Conservation (phyloP, 2,113 vertebrate genomes). For the Oncorhynchus kisutch region DNA sequence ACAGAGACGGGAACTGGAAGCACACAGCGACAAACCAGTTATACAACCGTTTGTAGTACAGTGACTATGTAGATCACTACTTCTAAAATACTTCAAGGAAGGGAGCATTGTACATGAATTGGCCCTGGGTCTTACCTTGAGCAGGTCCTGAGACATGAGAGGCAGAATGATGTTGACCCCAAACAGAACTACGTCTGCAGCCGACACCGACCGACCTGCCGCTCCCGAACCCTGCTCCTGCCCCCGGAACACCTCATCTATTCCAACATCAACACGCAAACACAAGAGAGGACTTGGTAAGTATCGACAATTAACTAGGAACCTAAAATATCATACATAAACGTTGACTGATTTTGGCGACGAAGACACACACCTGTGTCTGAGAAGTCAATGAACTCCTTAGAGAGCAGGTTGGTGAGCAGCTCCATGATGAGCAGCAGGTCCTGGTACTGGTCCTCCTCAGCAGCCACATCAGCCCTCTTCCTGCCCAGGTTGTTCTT, state of each 20-base stretch:
- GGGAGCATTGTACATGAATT: neutral
- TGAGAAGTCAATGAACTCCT: slow-evolving; percentile 99
- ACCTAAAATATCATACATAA: too few relatives aligned
- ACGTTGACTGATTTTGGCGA: too few relatives aligned
- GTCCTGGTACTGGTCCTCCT: slow-evolving; percentile 98
- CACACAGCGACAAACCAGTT: neutral
- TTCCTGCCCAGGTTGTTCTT: slow-evolving; percentile 94
- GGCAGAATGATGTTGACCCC: slow-evolving; percentile 96
- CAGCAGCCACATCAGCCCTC: slow-evolving; percentile 86
- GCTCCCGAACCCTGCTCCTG: slow-evolving; percentile 90
- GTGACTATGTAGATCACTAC: neutral
- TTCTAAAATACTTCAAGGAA: neutral
- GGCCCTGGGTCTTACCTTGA: slow-evolving; percentile 80
- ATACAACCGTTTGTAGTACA: neutral
- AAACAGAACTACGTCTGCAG: slow-evolving; percentile 95
- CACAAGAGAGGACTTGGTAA: neutral
- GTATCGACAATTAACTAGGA: too few relatives aligned
- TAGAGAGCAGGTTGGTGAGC: slow-evolving; percentile 96
- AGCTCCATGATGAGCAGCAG: slow-evolving; percentile 99
- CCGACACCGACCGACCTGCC: slow-evolving; percentile 84
- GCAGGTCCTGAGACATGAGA: slow-evolving; percentile 96
- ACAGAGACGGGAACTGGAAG: slow-evolving; percentile 93
- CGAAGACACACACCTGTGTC: slow-evolving; percentile 81
- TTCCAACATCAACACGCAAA: neutral
- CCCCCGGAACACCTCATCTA: slow-evolving; percentile 94